A percentile compares a stretch with the other conserved stretches of the same genome.
Conservation (phyloP, 1,140 invertebrate species). For the Chlorops oryzae region DNA sequence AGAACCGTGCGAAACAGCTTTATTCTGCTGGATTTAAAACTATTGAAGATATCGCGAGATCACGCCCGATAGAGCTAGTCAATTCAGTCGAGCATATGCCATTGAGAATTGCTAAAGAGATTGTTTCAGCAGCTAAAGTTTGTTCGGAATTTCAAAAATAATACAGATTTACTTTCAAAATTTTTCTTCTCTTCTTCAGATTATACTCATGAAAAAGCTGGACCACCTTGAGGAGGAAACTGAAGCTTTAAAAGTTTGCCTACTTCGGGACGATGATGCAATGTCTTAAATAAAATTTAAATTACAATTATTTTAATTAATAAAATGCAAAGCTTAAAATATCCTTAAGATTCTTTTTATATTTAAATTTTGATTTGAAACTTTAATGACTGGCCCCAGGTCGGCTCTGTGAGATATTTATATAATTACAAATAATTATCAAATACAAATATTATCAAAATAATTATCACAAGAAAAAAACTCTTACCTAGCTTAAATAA, state of each 20-base stretch:
- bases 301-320: too few species aligned
- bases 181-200: slow-evolving; percentile 52
- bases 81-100: slow-evolving; percentile 65
- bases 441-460: too few species aligned
- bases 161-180: not conserved
- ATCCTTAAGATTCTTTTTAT: too few species aligned
- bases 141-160: slow-evolving; percentile 2
- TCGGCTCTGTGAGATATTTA: too few species aligned
- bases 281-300: too few species aligned
- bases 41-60: slow-evolving; percentile 67
- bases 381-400: too few species aligned
- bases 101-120: slow-evolving; percentile 62
- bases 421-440: too few species aligned
- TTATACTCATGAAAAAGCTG: slow-evolving; percentile 70
- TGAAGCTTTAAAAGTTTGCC: slow-evolving; percentile 50
- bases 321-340: too few species aligned
- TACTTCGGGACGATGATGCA: too few species aligned
- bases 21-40: slow-evolving; percentile 74
- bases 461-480: too few species aligned
- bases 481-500: too few species aligned
- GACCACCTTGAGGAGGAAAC: slow-evolving; percentile 75
- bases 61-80: slow-evolving; percentile 58
- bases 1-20: slow-evolving; percentile 73
- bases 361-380: too few species aligned
- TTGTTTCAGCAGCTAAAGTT: slow-evolving; percentile 74